These are phyloP conservation scores for Odocoileus hemionus DNA, from an alignment of 2,113 vertebrate genomes.

Conservation along the genomic window DNA sequence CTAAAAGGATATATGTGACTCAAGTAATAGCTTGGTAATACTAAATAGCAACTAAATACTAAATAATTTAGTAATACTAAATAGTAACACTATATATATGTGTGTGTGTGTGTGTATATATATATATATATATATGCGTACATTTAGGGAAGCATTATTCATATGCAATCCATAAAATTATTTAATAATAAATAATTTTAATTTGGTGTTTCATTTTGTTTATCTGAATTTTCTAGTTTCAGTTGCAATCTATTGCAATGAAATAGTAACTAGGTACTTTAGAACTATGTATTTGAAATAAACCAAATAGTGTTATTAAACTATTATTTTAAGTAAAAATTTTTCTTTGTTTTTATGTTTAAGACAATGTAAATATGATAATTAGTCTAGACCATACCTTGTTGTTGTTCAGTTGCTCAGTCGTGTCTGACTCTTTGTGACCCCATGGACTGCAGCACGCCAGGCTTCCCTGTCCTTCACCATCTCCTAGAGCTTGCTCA, in stretches of 20 bases:
- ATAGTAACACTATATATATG: background rate
- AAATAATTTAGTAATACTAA: background rate
- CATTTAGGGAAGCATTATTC: background rate
- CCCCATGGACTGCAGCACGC: background rate
- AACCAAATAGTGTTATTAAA: background rate
- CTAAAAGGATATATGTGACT: background rate
- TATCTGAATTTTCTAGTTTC: background rate
- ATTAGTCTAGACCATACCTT: background rate
- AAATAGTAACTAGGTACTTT: background rate
- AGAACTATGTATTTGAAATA: background rate
- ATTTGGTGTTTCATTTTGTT: background rate
- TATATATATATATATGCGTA: background rate
- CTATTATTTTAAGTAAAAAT: background rate
- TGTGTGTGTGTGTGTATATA: too few relatives aligned
- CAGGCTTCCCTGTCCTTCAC: background rate
- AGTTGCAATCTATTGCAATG: background rate
- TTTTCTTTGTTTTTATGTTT: background rate
- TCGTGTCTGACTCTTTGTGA: background rate
- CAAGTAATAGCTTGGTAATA: background rate
- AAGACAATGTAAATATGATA: background rate
- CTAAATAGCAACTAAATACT: background rate
- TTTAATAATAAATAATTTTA: background rate
- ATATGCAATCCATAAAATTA: background rate
- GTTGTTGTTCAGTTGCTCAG: background rate
- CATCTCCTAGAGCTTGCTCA: background rate